Evolutionary conservation across 1,140 invertebrate genomes (phyloP), one percentile per base, ranked within the genome.

Genomic region (Venustaconcha ellipsiformis): DNA sequence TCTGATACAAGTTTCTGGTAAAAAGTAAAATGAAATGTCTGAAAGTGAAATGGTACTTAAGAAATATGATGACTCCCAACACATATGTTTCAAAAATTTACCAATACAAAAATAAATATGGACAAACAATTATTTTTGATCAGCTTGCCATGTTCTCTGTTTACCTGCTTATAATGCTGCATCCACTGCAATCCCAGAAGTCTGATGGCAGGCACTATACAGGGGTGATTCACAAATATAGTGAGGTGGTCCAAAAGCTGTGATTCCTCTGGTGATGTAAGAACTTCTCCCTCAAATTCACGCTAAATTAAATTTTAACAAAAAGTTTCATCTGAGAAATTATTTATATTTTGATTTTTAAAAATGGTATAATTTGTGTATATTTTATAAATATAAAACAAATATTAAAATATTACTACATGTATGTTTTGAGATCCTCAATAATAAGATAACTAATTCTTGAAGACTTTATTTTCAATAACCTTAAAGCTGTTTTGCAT

Each of bases 151-250:
- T 23, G 23, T 23, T 20, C 30, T 26, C 23, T 69, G 14, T 59
- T 18, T 79, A 83, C 83, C 67, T 72, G 55, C 58, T 74, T 75
- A 37, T 81, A 78, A 30, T 60, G 55, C 60, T 78, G 78, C 18
- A 80, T 57, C 85, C 85, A 86, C 60, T 86, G 83, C 60, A 75
- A 72, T 14, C 80, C 58, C 14, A 86, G 73, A 8, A 85, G 67
- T 60, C 81, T 75, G 30, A 82, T 80, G 18, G 82, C 80, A 14
- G 82, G 79, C 37, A 68, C 80, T n/a, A 85, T 48, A 55, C 79
- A 78, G 48, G 82, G 78, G 57, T 85, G 80, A 71, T 83, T 81
- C 26, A 82, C 59, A 63, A 77, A 76, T 20, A 71, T 76, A 17
- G 82, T 63, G 13, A 85, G 69, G 37, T 82, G 73, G 2, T 66